A percentile compares a stretch with the other conserved stretches of the same genome.
Evolutionary conservation across 2,888 invertebrate species (phyloP).

Genomic region (Meiosimyza decipiens): DNA sequence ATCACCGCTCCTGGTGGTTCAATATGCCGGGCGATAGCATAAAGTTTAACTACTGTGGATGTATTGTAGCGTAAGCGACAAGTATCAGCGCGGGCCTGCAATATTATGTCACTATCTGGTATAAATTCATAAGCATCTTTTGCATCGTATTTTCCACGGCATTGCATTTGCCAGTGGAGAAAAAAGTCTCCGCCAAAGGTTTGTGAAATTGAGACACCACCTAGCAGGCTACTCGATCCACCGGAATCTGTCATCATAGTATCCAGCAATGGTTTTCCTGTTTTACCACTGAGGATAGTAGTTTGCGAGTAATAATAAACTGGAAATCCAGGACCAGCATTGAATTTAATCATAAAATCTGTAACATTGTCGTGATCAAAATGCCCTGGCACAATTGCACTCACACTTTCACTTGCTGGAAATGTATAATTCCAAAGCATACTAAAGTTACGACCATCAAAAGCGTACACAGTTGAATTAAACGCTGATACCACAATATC

Average conservation of each 20-base stretch:
- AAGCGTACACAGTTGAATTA: slow-evolving; percentile 78
- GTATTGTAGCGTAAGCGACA: slow-evolving; percentile 79
- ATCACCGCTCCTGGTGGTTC: slow-evolving; percentile 78
- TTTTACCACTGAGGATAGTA: slow-evolving; percentile 62
- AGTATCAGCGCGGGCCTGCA: slow-evolving; percentile 70
- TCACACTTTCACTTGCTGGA: slow-evolving; percentile 75
- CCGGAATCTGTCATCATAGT: slow-evolving; percentile 66
- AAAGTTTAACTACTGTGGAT: slow-evolving; percentile 74
- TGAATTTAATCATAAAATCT: slow-evolving; percentile 80
- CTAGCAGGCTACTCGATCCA: slow-evolving; percentile 64
- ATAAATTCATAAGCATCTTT: slow-evolving; percentile 70
- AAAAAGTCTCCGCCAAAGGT: slow-evolving; percentile 79
- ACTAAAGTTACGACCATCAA: slow-evolving; percentile 75
- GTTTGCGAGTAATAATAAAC: slow-evolving; percentile 78
- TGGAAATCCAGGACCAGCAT: slow-evolving; percentile 77
- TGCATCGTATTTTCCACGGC: slow-evolving; percentile 65
- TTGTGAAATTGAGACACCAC: slow-evolving; percentile 66
- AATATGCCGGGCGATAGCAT: slow-evolving; percentile 73
- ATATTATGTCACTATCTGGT: slow-evolving; percentile 66
- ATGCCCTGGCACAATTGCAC: slow-evolving; percentile 81
- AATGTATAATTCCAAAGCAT: slow-evolving; percentile 80
- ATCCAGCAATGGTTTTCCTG: slow-evolving; percentile 60
- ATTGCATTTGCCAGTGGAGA: slow-evolving; percentile 80
- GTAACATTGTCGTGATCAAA: slow-evolving; percentile 81
- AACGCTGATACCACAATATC: slow-evolving; percentile 81